These are phyloP conservation scores for Channa striata DNA, from an alignment of 2,797 vertebrate species.

Conservation along the genomic window DNA sequence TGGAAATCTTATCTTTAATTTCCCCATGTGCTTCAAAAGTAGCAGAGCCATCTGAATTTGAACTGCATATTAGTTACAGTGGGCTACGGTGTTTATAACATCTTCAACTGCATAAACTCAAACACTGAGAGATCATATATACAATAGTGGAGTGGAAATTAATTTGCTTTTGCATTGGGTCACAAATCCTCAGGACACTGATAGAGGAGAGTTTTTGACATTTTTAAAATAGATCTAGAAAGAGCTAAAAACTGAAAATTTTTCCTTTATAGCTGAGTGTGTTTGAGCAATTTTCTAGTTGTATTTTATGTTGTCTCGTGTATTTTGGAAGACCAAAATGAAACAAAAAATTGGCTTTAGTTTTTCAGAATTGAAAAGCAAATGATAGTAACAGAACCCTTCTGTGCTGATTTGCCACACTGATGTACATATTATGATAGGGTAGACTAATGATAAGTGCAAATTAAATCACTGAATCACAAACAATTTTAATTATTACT, in stretches of 20 bases:
- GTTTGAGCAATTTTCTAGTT: background rate
- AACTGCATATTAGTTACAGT: background rate
- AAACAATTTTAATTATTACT: conserved; percentile 36
- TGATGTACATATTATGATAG: conserved; percentile 25
- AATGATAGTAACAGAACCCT: background rate
- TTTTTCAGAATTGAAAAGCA: background rate
- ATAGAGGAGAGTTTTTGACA: no score
- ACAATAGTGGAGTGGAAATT: background rate
- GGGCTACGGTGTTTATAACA: background rate
- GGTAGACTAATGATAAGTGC: conserved; percentile 14
- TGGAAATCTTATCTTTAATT: conserved; percentile 18
- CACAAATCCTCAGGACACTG: background rate
- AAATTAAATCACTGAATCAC: conserved; percentile 41
- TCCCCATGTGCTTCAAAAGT: background rate
- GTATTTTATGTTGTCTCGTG: background rate
- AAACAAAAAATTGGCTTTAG: background rate
- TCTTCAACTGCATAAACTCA: background rate
- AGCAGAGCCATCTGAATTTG: background rate
- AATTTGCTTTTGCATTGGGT: background rate
- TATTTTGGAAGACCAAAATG: background rate
- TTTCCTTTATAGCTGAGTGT: background rate
- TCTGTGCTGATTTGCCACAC: background rate
- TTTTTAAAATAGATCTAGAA: background rate
- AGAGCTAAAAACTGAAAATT: background rate
- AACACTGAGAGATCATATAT: background rate